Base-by-base conservation (phyloP, 2,113 vertebrate genomes). In the Chionomys nivalis region DNA sequence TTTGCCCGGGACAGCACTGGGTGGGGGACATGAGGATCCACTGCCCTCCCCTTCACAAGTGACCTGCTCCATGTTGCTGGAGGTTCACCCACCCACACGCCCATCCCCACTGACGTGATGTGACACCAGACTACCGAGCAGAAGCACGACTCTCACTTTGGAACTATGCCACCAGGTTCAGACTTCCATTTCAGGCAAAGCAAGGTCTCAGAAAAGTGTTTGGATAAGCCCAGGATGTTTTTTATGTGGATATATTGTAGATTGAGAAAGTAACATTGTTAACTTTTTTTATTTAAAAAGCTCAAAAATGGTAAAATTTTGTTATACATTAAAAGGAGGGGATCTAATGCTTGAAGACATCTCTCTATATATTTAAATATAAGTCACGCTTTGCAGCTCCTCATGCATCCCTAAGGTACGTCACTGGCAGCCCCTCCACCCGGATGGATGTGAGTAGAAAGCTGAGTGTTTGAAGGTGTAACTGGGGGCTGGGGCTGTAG, bases 281-380 rank as follows among this genome's bases (percentile, higher is more conserved):
- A 36, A 82, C 55, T 33, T 81, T 85, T 85, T 95, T 89, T 70
- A 52, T 47, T 93, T 92, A 72, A 70, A 95, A 82, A 77, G 9
- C 26, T 66, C 16, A 44, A 86, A 86, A 66, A 21, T 86, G 39
- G 61, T 66, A 47, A 44, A 17, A 33, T 66, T 23, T 21, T 47
- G 9, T 33, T 66, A 66, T 47, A 47, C 4, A 21, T 33, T 21
- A 86, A 47, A 66, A 42, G 13, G 7, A 31, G 3, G 24, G 9
- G 10, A 28, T 58, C 42, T 36, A 75, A 77, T 68, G 70, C 75
- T 75, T 79, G 65, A 79, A 65, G 81, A 26, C 63, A 68, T 68
- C 49, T 8, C 31, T 44, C 16, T 26, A 58, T 14, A 72, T n/a
- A 28, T 24, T 72, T 90, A 77, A 78, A 89, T 44, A 49, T 58